phyloP scores from a whole-genome alignment of 1,140 invertebrate genomes.

The Hesperophylax magnus region DNA sequence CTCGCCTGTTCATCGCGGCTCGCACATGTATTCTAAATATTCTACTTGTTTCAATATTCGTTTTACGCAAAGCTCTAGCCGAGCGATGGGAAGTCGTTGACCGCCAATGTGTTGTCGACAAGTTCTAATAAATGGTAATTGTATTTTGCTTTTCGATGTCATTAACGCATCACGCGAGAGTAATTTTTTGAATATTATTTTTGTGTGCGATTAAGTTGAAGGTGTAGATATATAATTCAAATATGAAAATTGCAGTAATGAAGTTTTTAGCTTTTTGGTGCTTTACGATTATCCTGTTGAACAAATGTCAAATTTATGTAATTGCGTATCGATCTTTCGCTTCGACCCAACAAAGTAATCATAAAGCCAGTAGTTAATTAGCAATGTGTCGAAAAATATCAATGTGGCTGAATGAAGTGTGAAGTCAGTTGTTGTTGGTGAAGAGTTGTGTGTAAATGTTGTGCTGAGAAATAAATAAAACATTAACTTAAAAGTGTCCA shows the following conservation, averaged over 20 bases:
- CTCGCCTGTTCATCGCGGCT: slow-evolving; percentile 22
- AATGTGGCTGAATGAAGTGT: slow-evolving; percentile 21
- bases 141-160: slow-evolving; percentile 53
- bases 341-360: neutral
- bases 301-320: neutral
- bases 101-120: neutral
- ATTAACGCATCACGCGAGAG: slow-evolving; percentile 56
- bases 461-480: slow-evolving; percentile 43
- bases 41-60: neutral
- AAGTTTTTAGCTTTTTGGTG: slow-evolving; percentile 26
- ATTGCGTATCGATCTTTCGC: neutral
- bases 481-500: slow-evolving; percentile 37
- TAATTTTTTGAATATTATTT: slow-evolving; percentile 44
- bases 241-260: slow-evolving; percentile 40
- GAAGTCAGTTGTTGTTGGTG: slow-evolving; percentile 32
- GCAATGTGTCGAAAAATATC: slow-evolving; percentile 28
- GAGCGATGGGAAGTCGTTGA: slow-evolving; percentile 4
- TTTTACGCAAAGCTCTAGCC: neutral
- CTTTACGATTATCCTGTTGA: slow-evolving; percentile 3
- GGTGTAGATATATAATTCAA: slow-evolving; percentile 40
- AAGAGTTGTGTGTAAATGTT: slow-evolving; percentile 50
- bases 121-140: slow-evolving; percentile 18
- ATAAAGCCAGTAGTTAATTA: slow-evolving; percentile 25
- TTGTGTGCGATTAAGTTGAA: slow-evolving; percentile 43
- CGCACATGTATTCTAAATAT: slow-evolving; percentile 28